Base-by-base conservation (phyloP, 2,888 invertebrate species). In the Xiphydria camelus region DNA sequence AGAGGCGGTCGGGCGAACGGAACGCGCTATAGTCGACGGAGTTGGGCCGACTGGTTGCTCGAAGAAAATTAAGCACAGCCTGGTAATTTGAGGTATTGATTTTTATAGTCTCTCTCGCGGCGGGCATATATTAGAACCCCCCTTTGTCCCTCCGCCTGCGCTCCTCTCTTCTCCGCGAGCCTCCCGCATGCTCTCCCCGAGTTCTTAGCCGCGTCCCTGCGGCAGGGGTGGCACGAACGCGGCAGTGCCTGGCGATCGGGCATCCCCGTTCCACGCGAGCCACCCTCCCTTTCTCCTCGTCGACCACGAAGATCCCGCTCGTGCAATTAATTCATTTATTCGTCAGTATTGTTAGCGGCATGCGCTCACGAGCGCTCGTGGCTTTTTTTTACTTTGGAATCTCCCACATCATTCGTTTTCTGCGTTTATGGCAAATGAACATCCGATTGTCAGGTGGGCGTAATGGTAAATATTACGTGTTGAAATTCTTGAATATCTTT, bases 51-150 rank as follows among this genome's bases (percentile, higher is more conserved):
- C 48, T 55, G 61, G 58, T 64, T 63, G 66, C 65, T 63, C 56
- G 67, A 70, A 73, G 73, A 73, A 75, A 75, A 75, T 74, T 75
- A 74, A 75, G 73, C 72, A 71, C 69, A 69, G 72, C 74, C 73
- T 67, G 73, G 74, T 75, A 75, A 75, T 75, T 75, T 75, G 70
- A 74, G 74, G 73, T 75, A 75, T 74, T 75, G 75, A 74, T 74
- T 74, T 75, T 74, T 75, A 74, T 75, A 74, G 73, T 68, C 73
- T 68, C 64, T 69, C 70, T 69, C 69, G n/a, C n/a, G 66, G 66
- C 67, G 66, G 66, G 74, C 73, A 75, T 73, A 73, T 67, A 74
- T 75, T 74, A 75, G 67, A 68, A 62, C 57, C 55, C 60, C 61
- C 60, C 58, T 64, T 61, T 65, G 61, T 65, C 61, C 64, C 55